Evolutionary conservation across 2,888 invertebrate genomes (phyloP).

Genomic region (Cosmia pyralina): DNA sequence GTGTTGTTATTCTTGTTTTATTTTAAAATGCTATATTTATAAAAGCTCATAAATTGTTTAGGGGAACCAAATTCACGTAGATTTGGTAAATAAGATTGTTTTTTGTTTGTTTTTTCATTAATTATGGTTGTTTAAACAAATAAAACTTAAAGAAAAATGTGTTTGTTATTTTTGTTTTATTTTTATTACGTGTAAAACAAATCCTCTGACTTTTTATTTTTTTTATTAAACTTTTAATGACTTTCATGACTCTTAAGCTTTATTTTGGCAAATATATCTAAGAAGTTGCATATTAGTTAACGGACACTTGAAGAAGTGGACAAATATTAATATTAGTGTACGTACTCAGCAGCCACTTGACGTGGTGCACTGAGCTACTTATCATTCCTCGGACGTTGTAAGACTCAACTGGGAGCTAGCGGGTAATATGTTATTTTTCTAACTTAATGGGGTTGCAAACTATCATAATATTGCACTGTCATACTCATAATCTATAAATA

Average conservation of each 20-base stretch:
- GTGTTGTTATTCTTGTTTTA: neutral
- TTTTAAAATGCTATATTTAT: neutral
- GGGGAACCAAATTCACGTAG: neutral
- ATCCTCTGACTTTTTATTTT: neutral
- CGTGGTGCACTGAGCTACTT: conserved; percentile 46
- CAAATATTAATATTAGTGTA: conserved; percentile 41
- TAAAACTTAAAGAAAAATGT: neutral
- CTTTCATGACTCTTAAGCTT: neutral
- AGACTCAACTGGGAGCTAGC: conserved; percentile 48
- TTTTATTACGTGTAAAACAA: neutral
- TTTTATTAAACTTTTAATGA: neutral
- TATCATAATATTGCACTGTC: conserved; percentile 40
- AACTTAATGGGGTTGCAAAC: conserved; percentile 42
- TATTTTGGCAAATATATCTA: neutral
- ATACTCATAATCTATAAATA: conserved; percentile 39
- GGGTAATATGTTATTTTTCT: conserved; percentile 45
- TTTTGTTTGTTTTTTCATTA: neutral
- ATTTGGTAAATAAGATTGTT: conserved; percentile 4
- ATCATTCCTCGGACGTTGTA: conserved; percentile 42
- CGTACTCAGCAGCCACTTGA: conserved; percentile 17
- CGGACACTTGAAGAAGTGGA: conserved; percentile 4
- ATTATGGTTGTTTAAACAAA: conserved; percentile 22
- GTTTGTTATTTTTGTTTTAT: neutral
- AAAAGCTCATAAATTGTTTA: neutral
- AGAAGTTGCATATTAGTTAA: neutral